These are phyloP conservation scores for Dusona sp. DNA, from an alignment of 2,888 invertebrate genomes.

Conservation along the genomic window DNA sequence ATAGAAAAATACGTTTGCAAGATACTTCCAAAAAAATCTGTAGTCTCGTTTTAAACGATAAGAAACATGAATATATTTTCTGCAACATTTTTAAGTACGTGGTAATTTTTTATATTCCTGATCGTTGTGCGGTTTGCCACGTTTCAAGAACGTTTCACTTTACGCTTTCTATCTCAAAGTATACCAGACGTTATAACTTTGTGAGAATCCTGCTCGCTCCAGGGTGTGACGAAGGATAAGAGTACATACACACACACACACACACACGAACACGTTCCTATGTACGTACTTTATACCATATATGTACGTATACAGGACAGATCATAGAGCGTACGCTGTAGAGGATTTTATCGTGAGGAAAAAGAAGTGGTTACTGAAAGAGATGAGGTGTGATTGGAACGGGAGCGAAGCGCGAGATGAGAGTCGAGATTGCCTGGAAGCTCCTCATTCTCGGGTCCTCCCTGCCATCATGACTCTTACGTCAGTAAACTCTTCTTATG, in stretches of 20 bases:
- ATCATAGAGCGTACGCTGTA: slow-evolving; percentile 39
- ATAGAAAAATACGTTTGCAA: not conserved
- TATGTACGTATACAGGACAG: slow-evolving; percentile 13
- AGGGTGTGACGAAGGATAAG: not conserved
- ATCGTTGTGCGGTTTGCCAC: not conserved
- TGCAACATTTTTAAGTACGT: not conserved
- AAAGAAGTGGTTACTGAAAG: slow-evolving; percentile 68
- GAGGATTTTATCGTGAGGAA: slow-evolving; percentile 66
- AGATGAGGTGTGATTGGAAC: slow-evolving; percentile 72
- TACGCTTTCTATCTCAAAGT: slow-evolving; percentile 4
- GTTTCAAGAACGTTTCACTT: not conserved
- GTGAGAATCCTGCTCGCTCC: not conserved
- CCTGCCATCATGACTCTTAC: slow-evolving; percentile 49
- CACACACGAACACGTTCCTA: not conserved
- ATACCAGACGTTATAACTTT: slow-evolving; percentile 26
- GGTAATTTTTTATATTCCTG: not conserved
- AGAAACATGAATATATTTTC: not conserved
- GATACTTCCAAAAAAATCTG: not conserved
- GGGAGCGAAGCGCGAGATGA: slow-evolving; percentile 76
- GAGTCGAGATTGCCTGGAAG: slow-evolving; percentile 74
- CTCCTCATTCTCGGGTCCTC: slow-evolving; percentile 62
- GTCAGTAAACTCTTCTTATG: slow-evolving; percentile 59
- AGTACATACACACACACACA: not conserved
- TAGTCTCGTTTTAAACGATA: not conserved
- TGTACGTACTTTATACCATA: not conserved